Evolutionary conservation across 2,797 vertebrate genomes (phyloP).

Genomic region (Rhinella marina): DNA sequence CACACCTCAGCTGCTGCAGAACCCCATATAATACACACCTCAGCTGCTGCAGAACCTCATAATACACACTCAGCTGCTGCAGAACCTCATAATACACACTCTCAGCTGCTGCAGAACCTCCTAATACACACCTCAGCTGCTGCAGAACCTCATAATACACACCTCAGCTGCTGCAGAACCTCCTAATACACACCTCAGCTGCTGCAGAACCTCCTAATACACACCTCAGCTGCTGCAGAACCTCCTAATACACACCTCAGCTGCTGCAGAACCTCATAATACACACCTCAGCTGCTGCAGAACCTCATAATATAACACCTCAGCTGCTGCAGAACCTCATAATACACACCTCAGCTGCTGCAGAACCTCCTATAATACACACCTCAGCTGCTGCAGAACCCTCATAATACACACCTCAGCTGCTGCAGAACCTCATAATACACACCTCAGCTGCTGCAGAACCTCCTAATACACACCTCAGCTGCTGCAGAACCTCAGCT

Average conservation of each 20-base stretch:
- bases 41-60: not conserved
- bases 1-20: not conserved
- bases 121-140: no score
- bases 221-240: not conserved
- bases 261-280: no score
- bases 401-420: not conserved
- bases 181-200: not conserved
- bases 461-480: not conserved
- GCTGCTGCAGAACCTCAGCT: no score
- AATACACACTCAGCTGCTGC: not conserved
- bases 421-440: not conserved
- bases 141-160: no score
- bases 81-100: not conserved
- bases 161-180: not conserved
- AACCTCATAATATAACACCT: not conserved
- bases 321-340: not conserved
- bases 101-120: not conserved
- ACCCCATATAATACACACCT: not conserved
- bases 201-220: not conserved
- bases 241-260: not conserved
- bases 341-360: not conserved
- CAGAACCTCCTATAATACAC: no score
- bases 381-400: not conserved
- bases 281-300: not conserved
- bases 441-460: not conserved